Evolutionary conservation across 2,888 invertebrate genomes (phyloP).

Genomic region (Hybos culiciformis): DNA sequence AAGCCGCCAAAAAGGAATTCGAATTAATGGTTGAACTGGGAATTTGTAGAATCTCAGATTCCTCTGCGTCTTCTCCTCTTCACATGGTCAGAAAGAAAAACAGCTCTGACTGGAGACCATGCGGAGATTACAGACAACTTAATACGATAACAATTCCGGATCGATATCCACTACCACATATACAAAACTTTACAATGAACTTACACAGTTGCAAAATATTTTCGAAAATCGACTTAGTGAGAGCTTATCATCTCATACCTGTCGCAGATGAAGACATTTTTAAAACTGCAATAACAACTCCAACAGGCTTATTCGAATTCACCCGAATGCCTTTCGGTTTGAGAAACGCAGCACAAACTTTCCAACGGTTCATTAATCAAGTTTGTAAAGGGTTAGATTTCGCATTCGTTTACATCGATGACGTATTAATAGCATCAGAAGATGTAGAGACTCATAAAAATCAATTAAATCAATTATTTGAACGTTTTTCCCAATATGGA

Average conservation of each 20-base stretch:
- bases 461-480: constrained; percentile 13
- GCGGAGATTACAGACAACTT: not conserved
- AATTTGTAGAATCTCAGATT: not conserved
- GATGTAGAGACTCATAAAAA: constrained; percentile 10
- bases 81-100: not conserved
- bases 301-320: constrained; percentile 24
- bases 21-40: not conserved
- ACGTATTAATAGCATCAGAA: constrained; percentile 16
- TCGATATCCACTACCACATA: not conserved
- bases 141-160: constrained; percentile 6
- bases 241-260: constrained; percentile 26
- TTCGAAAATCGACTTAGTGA: constrained; percentile 15
- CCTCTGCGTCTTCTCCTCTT: not conserved
- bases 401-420: constrained; percentile 18
- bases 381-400: constrained; percentile 15
- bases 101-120: not conserved
- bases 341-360: constrained; percentile 23
- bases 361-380: constrained; percentile 22
- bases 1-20: not conserved
- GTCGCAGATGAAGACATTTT: constrained; percentile 20
- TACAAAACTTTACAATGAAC: not conserved
- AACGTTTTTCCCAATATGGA: not conserved
- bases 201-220: constrained; percentile 10
- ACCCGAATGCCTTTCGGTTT: constrained; percentile 23
- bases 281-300: constrained; percentile 25